Conservation (phyloP, 2,797 vertebrate species). For the Neolamprologus multifasciatus region DNA sequence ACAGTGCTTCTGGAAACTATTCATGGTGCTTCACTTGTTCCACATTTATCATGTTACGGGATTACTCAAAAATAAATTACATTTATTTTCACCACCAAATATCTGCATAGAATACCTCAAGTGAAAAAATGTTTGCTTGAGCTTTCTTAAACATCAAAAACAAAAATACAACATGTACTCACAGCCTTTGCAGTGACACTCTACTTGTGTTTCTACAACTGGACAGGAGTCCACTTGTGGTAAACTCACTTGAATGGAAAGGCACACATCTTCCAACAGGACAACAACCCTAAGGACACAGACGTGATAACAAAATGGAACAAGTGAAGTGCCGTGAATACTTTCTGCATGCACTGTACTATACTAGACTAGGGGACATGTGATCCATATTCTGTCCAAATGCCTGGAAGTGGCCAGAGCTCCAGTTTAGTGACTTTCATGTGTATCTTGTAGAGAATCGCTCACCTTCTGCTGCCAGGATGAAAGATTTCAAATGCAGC, state of each 20-base stretch:
- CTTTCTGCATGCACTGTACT: background rate
- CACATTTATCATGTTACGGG: background rate
- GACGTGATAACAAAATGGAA: background rate
- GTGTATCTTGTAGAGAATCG: background rate
- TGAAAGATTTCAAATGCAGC: background rate
- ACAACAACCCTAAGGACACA: background rate
- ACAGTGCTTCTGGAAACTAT: background rate
- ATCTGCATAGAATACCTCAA: background rate
- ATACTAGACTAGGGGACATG: background rate
- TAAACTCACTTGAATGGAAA: background rate
- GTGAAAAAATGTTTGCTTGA: background rate
- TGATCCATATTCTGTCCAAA: background rate
- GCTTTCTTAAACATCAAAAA: background rate
- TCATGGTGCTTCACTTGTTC: background rate
- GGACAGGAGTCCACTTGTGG: background rate
- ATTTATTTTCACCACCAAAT: background rate
- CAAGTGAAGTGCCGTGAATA: background rate
- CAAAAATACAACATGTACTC: background rate
- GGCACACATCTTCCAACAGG: background rate
- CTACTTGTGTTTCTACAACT: background rate
- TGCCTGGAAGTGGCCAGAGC: background rate
- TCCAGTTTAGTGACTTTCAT: background rate
- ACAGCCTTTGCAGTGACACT: background rate
- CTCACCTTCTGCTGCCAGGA: background rate
- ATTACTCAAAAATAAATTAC: background rate